Conservation (phyloP, 2,113 vertebrate species). For the Channa argus region DNA sequence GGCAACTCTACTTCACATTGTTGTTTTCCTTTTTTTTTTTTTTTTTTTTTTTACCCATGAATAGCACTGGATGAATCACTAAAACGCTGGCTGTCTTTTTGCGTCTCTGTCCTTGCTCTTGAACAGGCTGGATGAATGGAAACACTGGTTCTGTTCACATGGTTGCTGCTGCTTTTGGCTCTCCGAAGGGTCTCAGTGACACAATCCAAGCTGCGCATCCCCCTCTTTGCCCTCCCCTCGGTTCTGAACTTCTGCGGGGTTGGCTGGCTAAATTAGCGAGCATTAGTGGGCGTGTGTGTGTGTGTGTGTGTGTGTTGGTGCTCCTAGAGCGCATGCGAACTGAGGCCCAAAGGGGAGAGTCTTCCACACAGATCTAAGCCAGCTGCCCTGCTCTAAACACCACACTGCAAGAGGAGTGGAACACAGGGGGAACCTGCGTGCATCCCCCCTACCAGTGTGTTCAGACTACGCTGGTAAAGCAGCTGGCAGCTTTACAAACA, state of each 20-base stretch:
- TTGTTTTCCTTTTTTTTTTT: neutral
- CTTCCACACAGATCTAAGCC: slow-evolving; percentile 77
- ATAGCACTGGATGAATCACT: slow-evolving; percentile 30
- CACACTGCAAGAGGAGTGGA: slow-evolving; percentile 54
- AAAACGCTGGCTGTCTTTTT: neutral
- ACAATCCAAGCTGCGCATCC: slow-evolving; percentile 34
- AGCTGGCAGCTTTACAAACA: slow-evolving; percentile 33
- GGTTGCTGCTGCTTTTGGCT: slow-evolving; percentile 34
- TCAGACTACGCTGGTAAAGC: slow-evolving; percentile 29
- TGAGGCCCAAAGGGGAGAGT: slow-evolving; percentile 79
- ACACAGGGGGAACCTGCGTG: slow-evolving; percentile 40
- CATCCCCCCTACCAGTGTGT: slow-evolving; percentile 36
- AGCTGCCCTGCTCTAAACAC: slow-evolving; percentile 78
- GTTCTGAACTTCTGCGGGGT: slow-evolving; percentile 49
- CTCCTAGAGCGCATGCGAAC: slow-evolving; percentile 77
- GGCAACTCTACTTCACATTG: slow-evolving; percentile 21
- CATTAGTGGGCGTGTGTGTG: slow-evolving; percentile 67
- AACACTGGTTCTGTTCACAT: slow-evolving; percentile 52
- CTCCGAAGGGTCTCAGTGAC: slow-evolving; percentile 22
- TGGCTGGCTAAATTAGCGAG: slow-evolving; percentile 52
- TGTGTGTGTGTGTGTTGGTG: slow-evolving; percentile 44
- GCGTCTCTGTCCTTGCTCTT: slow-evolving; percentile 1
- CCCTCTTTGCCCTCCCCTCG: slow-evolving; percentile 43
- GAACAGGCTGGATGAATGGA: slow-evolving; percentile 61
- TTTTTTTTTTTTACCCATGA: slow-evolving; percentile 19